Evolutionary conservation across 2,113 vertebrate species (phyloP).

Genomic region (cat (Felis catus)): DNA sequence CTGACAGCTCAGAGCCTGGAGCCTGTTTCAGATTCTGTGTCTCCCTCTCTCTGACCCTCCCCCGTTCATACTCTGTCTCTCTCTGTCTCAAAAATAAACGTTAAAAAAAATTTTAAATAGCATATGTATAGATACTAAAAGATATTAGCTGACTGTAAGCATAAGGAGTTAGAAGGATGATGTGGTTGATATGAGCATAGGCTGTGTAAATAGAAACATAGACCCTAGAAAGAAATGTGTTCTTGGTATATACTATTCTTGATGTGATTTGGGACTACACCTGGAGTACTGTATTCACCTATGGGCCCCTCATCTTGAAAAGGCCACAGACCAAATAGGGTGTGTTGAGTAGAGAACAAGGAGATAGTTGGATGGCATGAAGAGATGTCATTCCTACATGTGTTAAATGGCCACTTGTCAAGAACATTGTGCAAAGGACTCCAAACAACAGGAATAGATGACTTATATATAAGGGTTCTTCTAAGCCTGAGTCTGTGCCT

Average conservation of each 20-base stretch:
- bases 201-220: not conserved
- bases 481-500: not conserved
- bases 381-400: not conserved
- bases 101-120: not conserved
- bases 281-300: not conserved
- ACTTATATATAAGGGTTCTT: not conserved
- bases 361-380: not conserved
- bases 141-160: not conserved
- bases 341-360: not conserved
- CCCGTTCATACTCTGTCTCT: no score
- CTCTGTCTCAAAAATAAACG: no score
- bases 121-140: not conserved
- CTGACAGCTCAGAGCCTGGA: no score
- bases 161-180: not conserved
- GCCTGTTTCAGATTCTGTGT: no score
- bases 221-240: not conserved
- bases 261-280: not conserved
- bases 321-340: not conserved
- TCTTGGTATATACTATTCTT: not conserved
- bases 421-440: not conserved
- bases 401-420: not conserved
- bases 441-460: not conserved
- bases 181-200: not conserved
- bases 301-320: not conserved
- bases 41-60: no score